Conservation (phyloP, 2,888 invertebrate genomes). For the Epinotia brunnichana region DNA sequence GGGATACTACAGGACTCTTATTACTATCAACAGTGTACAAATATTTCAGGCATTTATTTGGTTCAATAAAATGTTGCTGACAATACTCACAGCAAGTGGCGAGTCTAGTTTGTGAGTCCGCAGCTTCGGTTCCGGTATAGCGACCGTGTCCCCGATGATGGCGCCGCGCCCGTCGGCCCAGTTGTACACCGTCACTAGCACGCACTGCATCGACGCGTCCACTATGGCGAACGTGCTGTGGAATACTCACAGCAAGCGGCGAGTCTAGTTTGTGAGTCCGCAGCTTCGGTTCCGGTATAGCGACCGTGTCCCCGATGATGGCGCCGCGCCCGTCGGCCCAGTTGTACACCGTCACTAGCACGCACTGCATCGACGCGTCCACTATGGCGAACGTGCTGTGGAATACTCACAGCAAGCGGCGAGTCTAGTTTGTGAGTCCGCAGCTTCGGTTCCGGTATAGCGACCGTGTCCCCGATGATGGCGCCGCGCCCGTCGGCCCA, state of each 20-base stretch:
- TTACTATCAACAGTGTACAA: too few relatives aligned
- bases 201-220: slow-evolving; percentile 87
- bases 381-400: slow-evolving; percentile 92
- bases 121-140: slow-evolving; percentile 90
- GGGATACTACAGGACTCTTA: too few relatives aligned
- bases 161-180: slow-evolving; percentile 91
- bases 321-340: slow-evolving; percentile 91
- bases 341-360: slow-evolving; percentile 92
- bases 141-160: slow-evolving; percentile 92
- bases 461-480: slow-evolving; percentile 92
- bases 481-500: slow-evolving; percentile 91
- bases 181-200: slow-evolving; percentile 92
- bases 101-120: slow-evolving; percentile 81
- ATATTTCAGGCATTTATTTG: too few relatives aligned
- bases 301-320: slow-evolving; percentile 92
- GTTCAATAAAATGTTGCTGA: too few relatives aligned
- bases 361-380: slow-evolving; percentile 87
- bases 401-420: slow-evolving; percentile 55
- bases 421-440: slow-evolving; percentile 81
- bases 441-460: slow-evolving; percentile 90
- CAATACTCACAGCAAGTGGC: slow-evolving; percentile 54
- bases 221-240: slow-evolving; percentile 91
- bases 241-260: slow-evolving; percentile 55
- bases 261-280: slow-evolving; percentile 81
- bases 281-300: slow-evolving; percentile 90